Base-by-base conservation (phyloP, 2,888 invertebrate genomes). In the Leucophenga maculata region DNA sequence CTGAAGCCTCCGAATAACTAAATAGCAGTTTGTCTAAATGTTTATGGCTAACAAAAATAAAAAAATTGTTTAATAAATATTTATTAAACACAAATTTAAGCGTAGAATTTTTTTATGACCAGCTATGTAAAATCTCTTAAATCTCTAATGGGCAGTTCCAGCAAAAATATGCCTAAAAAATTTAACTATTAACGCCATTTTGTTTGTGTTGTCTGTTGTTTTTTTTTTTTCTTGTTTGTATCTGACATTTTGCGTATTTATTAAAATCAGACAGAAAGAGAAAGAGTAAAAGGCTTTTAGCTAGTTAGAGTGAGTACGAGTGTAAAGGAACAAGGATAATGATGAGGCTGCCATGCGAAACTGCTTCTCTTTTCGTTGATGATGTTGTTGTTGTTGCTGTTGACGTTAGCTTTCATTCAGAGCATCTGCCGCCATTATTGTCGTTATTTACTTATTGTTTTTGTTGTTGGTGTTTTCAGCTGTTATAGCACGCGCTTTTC, bases 151-250 rank as follows among this genome's bases (percentile, higher is more conserved):
- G 11, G 9, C 39, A 39, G 8, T 39, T 20, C 9, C 81, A 80
- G 72, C 76, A 22, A 75, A 75, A 80, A 80, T 79, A 71, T 79
- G 76, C 74, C 75, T 77, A 80, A 79, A 82, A 82, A 76, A 77
- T 75, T 73, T 72, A 55, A 14, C 44, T 77, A 75, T 77, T 75
- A 77, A 77, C 80, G 78, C 82, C 80, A 82, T 83, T 82, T 81
- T 80, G 80, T 67, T 44, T 78, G 77, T 46, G 18, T 20, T 68
- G 64, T 65, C 13, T 46, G 46, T n/a, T 74, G 3, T 18, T 31
- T 50, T 13, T 73, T 59, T 67, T 72, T 74, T 55, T 68, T 67
- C 48, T 60, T 65, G 67, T 54, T 70, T 71, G 72, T 74, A 11
- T 6, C 74, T 77, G 64, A 73, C 65, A 62, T 74, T 65, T 72